These are phyloP conservation scores for Brachionus plicatilis DNA, from an alignment of 1,140 invertebrate species.

Conservation along the genomic window DNA sequence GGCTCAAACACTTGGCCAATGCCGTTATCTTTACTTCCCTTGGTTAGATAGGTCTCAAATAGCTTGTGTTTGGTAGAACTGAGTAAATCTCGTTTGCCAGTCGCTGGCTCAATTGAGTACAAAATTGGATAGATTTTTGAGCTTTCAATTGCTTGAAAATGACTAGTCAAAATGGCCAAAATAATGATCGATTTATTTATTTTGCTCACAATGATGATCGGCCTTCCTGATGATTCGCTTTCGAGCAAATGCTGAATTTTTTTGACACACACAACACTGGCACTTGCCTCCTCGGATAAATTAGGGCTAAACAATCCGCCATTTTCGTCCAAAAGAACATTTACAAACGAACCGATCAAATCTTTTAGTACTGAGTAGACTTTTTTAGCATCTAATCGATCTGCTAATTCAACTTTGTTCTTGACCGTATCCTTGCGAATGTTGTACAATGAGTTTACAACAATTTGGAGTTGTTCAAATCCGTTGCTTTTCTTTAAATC, in stretches of 20 bases:
- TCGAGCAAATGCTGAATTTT: background rate
- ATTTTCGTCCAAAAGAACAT: background rate
- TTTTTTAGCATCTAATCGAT: background rate
- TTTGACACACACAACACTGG: background rate
- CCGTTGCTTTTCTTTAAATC: background rate
- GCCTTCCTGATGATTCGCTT: background rate
- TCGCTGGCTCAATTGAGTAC: background rate
- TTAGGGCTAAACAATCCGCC: background rate
- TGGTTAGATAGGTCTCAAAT: background rate
- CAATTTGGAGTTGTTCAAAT: background rate
- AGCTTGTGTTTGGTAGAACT: background rate
- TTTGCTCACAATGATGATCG: background rate
- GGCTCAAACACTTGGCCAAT: background rate
- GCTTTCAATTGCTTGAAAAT: background rate
- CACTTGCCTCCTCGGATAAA: background rate
- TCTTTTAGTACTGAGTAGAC: background rate
- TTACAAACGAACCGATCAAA: background rate
- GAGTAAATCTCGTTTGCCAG: constrained; percentile 1
- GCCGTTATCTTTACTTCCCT: background rate
- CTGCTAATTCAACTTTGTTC: background rate
- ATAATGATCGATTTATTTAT: background rate
- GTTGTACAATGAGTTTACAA: background rate
- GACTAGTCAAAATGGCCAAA: background rate
- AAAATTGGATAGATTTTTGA: background rate
- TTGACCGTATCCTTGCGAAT: background rate